Conservation (phyloP, 2,888 invertebrate species). For the Keiferia lycopersicella region DNA sequence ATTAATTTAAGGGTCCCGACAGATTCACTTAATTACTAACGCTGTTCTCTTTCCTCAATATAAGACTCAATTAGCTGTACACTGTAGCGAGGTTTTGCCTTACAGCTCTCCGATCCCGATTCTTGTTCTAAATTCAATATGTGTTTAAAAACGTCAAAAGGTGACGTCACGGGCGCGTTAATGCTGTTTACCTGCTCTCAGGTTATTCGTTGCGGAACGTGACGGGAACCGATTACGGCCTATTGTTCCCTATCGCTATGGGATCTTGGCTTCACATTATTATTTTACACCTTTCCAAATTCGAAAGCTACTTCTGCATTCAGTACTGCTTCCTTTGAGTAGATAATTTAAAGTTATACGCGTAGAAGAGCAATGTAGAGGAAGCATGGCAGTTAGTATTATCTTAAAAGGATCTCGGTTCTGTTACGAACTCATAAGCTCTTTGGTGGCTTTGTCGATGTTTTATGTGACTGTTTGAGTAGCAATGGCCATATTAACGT, state of each 20-base stretch:
- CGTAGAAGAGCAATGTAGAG: too few relatives aligned
- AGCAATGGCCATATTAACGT: conserved; percentile 10
- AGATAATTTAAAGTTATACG: too few relatives aligned
- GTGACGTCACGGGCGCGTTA: conserved; percentile 36
- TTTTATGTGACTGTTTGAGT: conserved; percentile 32
- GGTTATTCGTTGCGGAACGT: conserved; percentile 50
- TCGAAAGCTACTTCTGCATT: too few relatives aligned
- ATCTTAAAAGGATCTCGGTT: conserved; percentile 9
- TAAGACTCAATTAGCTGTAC: conserved; percentile 4
- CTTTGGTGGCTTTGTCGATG: conserved; percentile 43
- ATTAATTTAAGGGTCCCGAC: conserved; percentile 1
- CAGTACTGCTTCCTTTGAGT: too few relatives aligned
- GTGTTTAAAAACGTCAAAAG: conserved; percentile 8
- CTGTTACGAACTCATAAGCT: not conserved
- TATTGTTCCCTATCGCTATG: conserved; percentile 58
- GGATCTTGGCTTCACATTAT: conserved; percentile 41
- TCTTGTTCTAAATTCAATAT: not conserved
- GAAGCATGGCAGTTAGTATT: too few relatives aligned
- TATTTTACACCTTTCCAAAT: too few relatives aligned
- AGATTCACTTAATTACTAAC: conserved; percentile 1
- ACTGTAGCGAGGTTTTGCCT: not conserved
- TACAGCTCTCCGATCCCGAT: not conserved
- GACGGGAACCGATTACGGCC: conserved; percentile 64
- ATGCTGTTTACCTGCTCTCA: conserved; percentile 36
- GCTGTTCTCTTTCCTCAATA: not conserved